phyloP scores from a whole-genome alignment of 2,888 invertebrate species.

The Plusia festucae region DNA sequence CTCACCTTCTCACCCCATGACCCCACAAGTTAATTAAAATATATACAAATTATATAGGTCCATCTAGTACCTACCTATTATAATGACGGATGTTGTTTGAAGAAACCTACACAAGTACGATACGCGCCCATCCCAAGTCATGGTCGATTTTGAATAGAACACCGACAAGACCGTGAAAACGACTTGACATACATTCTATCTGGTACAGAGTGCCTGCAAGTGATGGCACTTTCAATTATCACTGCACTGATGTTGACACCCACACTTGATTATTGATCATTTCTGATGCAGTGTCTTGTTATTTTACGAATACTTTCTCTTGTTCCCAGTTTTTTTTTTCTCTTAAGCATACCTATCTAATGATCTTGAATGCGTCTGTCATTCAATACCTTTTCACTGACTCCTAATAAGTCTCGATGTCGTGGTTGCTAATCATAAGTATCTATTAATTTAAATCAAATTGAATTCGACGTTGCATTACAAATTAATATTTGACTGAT shows the following conservation, averaged over 20 bases:
- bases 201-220: constrained; percentile 78
- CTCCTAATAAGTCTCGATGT: constrained; percentile 77
- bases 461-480: constrained; percentile 76
- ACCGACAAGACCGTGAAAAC: constrained; percentile 83
- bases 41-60: constrained; percentile 11
- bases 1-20: neutral
- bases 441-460: constrained; percentile 77
- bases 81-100: constrained; percentile 56
- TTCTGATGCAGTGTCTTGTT: constrained; percentile 78
- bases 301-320: constrained; percentile 83
- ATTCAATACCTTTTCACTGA: constrained; percentile 79
- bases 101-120: constrained; percentile 60
- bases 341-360: constrained; percentile 66
- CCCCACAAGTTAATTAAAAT: neutral
- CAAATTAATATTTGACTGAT: constrained; percentile 73
- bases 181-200: constrained; percentile 84
- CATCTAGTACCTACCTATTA: constrained; percentile 13
- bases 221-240: constrained; percentile 87
- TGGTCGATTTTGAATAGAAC: constrained; percentile 75
- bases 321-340: constrained; percentile 70
- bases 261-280: constrained; percentile 77
- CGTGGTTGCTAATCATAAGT: constrained; percentile 80
- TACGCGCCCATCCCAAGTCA: constrained; percentile 75
- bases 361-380: constrained; percentile 80
- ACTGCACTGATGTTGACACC: constrained; percentile 76